A percentile compares a stretch with the other conserved stretches of the same genome.
Conservation (phyloP, 2,113 vertebrate species). For the Pardalotus punctatus region DNA sequence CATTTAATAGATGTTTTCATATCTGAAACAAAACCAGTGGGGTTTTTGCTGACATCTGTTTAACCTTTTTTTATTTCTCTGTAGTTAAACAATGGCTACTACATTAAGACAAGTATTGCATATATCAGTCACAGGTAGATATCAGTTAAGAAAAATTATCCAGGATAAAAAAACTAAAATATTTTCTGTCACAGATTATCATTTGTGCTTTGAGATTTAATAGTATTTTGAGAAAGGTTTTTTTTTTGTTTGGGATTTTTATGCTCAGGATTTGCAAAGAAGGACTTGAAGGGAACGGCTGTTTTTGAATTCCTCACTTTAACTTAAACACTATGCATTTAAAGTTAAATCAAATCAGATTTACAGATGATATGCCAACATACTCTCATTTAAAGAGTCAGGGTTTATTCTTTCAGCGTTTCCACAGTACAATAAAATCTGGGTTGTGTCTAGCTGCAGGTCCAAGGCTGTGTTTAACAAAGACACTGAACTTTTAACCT, state of each 20-base stretch:
- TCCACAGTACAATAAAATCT: slow-evolving; percentile 44
- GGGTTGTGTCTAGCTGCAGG: not conserved
- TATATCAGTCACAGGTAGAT: not conserved
- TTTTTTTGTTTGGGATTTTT: not conserved
- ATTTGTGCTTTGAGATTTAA: not conserved
- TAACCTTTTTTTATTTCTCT: not conserved
- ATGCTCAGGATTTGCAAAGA: not conserved
- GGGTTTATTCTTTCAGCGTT: not conserved
- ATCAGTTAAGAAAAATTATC: not conserved
- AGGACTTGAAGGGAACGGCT: not conserved
- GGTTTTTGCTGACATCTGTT: not conserved
- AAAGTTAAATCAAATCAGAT: not conserved
- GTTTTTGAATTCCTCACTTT: not conserved
- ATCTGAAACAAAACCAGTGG: not conserved
- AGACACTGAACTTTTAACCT: slow-evolving; percentile 58
- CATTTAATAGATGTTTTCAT: not conserved
- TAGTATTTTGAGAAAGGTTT: not conserved
- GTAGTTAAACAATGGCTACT: not conserved
- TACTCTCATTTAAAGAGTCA: not conserved
- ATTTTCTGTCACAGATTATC: not conserved
- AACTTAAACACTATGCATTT: not conserved
- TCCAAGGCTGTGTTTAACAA: slow-evolving; percentile 39
- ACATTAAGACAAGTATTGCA: not conserved
- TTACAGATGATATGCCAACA: not conserved
- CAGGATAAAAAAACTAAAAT: not conserved